phyloP scores from a whole-genome alignment of 2,888 invertebrate genomes.

The Mythimna loreyi region DNA sequence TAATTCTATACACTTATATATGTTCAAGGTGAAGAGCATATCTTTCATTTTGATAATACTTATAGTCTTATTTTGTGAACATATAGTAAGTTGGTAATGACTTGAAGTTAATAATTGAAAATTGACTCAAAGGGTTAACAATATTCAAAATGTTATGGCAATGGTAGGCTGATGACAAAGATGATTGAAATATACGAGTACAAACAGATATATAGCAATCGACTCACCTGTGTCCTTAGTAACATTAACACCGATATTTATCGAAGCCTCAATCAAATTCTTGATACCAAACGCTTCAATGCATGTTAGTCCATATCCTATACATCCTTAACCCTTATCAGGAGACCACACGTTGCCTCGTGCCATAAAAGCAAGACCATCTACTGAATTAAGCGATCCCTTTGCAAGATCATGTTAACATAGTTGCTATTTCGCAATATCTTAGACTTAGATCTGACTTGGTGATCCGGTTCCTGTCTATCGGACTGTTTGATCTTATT shows the following conservation, averaged over 20 bases:
- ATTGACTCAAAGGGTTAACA: too few relatives aligned
- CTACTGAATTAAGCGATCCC: conserved; percentile 51
- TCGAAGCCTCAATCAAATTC: neutral
- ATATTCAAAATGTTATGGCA: too few relatives aligned
- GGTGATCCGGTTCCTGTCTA: conserved; percentile 58
- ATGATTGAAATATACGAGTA: too few relatives aligned
- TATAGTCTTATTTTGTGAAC: too few relatives aligned
- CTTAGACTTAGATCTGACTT: conserved; percentile 60
- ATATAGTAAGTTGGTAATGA: too few relatives aligned
- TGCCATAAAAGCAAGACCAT: conserved; percentile 35
- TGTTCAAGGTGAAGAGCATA: too few relatives aligned
- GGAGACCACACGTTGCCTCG: conserved; percentile 32
- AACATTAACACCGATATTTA: neutral
- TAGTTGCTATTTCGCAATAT: conserved; percentile 57
- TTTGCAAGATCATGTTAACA: conserved; percentile 54
- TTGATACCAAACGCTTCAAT: neutral
- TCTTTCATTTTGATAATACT: too few relatives aligned
- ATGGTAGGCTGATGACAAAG: too few relatives aligned
- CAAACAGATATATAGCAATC: too few relatives aligned
- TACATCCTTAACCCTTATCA: conserved; percentile 21
- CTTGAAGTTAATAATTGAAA: too few relatives aligned
- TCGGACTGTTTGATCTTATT: conserved; percentile 57
- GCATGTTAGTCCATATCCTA: neutral
- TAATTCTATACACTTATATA: too few relatives aligned
- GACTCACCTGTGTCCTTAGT: too few relatives aligned